Evolutionary conservation across 2,113 vertebrate species (phyloP), one percentile per base, ranked within the genome.

Genomic region (Siphamia tubifer): DNA sequence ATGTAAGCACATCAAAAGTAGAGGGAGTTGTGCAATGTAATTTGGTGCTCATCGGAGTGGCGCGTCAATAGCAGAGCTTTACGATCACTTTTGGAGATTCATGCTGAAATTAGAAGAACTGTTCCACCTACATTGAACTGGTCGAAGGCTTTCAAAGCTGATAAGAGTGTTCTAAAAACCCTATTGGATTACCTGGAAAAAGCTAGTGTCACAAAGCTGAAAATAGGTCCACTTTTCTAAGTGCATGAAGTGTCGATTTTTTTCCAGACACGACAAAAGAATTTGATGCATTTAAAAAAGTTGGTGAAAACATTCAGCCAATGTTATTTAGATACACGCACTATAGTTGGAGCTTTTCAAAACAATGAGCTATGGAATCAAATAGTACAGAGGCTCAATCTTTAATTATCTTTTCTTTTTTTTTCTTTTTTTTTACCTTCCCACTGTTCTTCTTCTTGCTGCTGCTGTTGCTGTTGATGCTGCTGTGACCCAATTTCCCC

Each of bases 401-500:
- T 68, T 38, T 60, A 53, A 74, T 84, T 54, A 43, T 17, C 19
- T 51, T 23, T 40, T 58, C 47, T n/a, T n/a, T n/a, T 60, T 45
- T 74, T 73, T 74, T 43, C 60, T 65, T 21, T 27, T 13, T 56
- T 74, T 69, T 55, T 36, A 54, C 49, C 56, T 55, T 43, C 38
- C 35, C 56, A 17, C 39, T 55, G 23, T 51, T 42, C 44, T 64
- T n/a, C n/a, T n/a, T n/a, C n/a, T n/a, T n/a, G n/a, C n/a, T n/a
- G n/a, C n/a, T n/a, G n/a, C n/a, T n/a, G n/a, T n/a, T n/a, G n/a
- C n/a, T n/a, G n/a, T 19, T 42, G 63, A 2, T 23, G 63, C 53
- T 23, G 34, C 64, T 4, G 15, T 77, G 81, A 82, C 81, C 81
- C 57, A 71, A 23, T 82, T 83, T 78, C 53, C 71, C 48, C 53